Evolutionary conservation across 2,888 invertebrate genomes (phyloP), one percentile per base, ranked within the genome.

Genomic region (Blastobasis adustella): DNA sequence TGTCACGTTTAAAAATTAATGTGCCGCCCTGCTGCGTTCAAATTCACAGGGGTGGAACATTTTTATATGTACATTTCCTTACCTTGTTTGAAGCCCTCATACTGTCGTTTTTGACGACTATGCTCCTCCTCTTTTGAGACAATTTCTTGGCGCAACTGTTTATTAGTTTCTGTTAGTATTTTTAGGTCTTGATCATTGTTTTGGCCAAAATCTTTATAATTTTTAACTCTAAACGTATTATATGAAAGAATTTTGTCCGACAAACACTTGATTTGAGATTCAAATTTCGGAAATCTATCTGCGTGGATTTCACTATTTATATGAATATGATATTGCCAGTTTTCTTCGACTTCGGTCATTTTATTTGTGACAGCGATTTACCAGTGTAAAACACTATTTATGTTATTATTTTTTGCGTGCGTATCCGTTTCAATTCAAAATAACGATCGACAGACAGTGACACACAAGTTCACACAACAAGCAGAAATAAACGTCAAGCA

Each of bases 11-110:
- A 23, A 23, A 23, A 23, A 23, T n/a, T 23, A 23, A 23, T 23
- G n/a, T n/a, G n/a, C n/a, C n/a, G 23, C 23, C 23, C 23, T 23
- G 23, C 23, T 23, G 23, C 23, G 23, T 23, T 23, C 23, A 23
- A 23, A 23, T 23, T 23, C 23, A 23, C 23, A 23, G 23, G 23
- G 23, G 23, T 23, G 23, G 23, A 23, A 23, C 23, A 23, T 23
- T 2, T 23, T 23, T 23, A 23, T 23, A 23, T 23, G 1, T 23
- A 23, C 3, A 23, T 23, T 23, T 47, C 50, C 49, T 6, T 58
- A 82, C 87, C 85, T 70, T 75, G 71, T 65, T 84, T 88, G 45
- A 62, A 79, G 49, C 57, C 72, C 58, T 79, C 78, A 63, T 82
- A 86, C 46, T 76, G 72, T 37, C 40, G 56, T 65, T 81, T 76